Evolutionary conservation across 1,140 invertebrate genomes (phyloP).

Genomic region (Yoshiicerus persimilis): DNA sequence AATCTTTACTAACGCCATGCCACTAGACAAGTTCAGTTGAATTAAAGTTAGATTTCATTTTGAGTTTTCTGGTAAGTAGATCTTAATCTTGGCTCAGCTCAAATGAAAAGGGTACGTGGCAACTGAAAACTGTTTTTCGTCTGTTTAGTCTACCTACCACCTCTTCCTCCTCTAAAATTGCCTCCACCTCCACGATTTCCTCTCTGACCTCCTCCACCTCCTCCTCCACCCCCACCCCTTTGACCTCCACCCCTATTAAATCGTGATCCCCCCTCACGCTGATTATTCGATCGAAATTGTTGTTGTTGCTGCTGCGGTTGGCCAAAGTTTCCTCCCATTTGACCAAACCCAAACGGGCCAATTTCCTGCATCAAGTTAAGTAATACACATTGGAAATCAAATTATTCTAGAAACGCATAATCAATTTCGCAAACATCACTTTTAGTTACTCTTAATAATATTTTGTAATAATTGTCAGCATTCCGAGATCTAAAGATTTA

Average conservation of each 20-base stretch:
- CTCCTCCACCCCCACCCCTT: neutral
- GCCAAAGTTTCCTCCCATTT: conserved; percentile 41
- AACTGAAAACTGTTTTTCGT: neutral
- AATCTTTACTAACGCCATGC: neutral
- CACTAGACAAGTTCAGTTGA: neutral
- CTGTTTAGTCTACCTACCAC: neutral
- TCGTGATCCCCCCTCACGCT: conserved; percentile 24
- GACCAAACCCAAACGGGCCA: conserved; percentile 42
- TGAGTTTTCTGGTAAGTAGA: neutral
- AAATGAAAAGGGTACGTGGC: neutral
- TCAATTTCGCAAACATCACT: neutral
- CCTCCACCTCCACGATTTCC: neutral
- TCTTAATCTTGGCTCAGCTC: neutral
- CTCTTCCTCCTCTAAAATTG: conserved; percentile 18
- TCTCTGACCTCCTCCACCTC: neutral
- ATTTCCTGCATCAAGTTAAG: conserved; percentile 37
- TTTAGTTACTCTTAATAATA: neutral
- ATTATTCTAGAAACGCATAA: neutral
- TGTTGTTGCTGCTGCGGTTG: conserved; percentile 17
- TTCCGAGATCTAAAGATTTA: too few relatives aligned
- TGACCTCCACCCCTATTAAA: conserved; percentile 26
- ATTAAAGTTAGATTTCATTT: too few relatives aligned
- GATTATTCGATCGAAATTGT: conserved; percentile 32
- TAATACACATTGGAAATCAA: neutral
- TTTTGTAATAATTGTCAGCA: neutral